Evolutionary conservation across 2,797 vertebrate genomes (phyloP), one percentile per base, ranked within the genome.

Genomic region (Aselliscus stoliczkanus): DNA sequence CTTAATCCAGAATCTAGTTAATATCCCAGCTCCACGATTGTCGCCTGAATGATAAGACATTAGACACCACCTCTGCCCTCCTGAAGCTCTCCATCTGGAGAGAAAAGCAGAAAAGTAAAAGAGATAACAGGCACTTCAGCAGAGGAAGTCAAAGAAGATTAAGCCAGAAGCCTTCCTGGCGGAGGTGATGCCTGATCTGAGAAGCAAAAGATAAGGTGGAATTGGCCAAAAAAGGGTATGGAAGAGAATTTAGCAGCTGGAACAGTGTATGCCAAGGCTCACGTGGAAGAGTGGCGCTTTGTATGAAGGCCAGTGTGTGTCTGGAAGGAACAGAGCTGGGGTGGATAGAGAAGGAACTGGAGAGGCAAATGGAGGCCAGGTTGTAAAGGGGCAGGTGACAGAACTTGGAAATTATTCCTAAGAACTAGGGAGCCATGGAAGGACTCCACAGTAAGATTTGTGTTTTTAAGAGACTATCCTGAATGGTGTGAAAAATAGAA

Each of bases 401-500:
- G 50, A 73, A 47, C 14, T 13, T 18, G 18, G 50, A 29, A 77
- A 12, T 47, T 76, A 76, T 75, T 47, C 90, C 54, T 31, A 47
- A 94, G 79, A 47, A 70, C 92, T 62, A 64, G 25, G n/a, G 73
- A 77, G 75, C 39, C 70, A 39, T 3, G 72, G 72, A 58, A 70
- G 47, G n/a, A 7, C 50, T 72, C 31, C 37, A 39, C 2, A 14
- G 37, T 9, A 72, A 77, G 79, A 76, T 52, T 31, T 62, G 9
- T 75, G 87, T 65, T 72, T 69, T 90, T 4, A 67, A 75, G 93
- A 54, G 80, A 60, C 23, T 58, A 2, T 14, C 31, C 50, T 64
- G 10, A 47, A 39, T 11, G 37, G 20, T 29, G 14, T 65, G 11
- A 42, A 34, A 15, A 76, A 37, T 9, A 13, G 75, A 58, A 80